Base-by-base conservation (phyloP, 2,888 invertebrate genomes). In the Nebria brevicollis region DNA sequence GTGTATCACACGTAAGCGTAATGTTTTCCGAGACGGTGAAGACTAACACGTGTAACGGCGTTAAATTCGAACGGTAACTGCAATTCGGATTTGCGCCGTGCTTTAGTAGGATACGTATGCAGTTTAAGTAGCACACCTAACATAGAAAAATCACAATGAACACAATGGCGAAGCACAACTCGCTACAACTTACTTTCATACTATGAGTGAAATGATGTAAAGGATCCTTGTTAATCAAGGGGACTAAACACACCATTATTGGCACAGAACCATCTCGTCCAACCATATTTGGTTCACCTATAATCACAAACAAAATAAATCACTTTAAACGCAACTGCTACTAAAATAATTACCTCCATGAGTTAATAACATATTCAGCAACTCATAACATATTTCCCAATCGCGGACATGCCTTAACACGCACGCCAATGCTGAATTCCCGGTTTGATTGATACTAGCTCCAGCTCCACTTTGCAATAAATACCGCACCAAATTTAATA, bases 71-170 rank as follows among this genome's bases (percentile, higher is more conserved):
- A 65, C 93, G 90, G 85, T 93, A 93, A 83, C 92, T 92, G 87
- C 94, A 94, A 87, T 95, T 95, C 64, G 94, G 93, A 87, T 94
- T 93, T 41, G 94, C 94, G 83, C 94, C 94, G 86, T 93, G 91
- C 85, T 93, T 92, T 84, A 95, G 88, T 34, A 95, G 89, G 74
- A 94, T 92, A 72, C 93, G 90, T 77, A 95, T 92, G 86, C 94
- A 94, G 86, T 93, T 93, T 84, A 94, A 87, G 86, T 94, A 94
- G 86, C 93, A 94, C 2, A 94, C 93, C 93, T 93, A 84, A 25
- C 86, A 88, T 83, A 79, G n/a, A 83, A 83, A 34, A 34, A 1
- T 34, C 80, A 83, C 20, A 66, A 77, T 43, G 73, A 80, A 77
- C 82, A 77, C 20, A 66, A 20, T 68, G 8, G 8, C 42, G 64